Conservation (phyloP, 2,797 vertebrate genomes). For the Vipera ursinii region DNA sequence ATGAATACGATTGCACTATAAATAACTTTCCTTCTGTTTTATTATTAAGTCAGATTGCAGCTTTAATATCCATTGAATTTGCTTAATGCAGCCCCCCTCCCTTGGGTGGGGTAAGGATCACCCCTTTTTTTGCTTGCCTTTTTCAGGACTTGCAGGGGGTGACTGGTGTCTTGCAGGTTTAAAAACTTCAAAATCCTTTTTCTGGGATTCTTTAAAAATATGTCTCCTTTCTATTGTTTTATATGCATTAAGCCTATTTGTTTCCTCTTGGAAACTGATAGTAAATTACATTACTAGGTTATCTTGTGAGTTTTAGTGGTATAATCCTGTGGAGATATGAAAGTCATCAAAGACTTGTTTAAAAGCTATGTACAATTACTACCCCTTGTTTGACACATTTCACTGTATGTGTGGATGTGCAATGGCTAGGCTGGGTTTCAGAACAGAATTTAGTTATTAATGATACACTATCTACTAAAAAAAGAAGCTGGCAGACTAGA, state of each 20-base stretch:
- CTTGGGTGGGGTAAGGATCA: not conserved
- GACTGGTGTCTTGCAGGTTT: not conserved
- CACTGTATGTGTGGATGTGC: accelerated
- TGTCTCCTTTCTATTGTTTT: not conserved
- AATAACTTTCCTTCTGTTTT: not conserved
- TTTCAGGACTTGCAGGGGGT: not conserved
- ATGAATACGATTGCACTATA: not conserved
- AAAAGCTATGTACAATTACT: not conserved
- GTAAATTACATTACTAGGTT: not conserved
- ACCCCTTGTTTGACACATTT: not conserved
- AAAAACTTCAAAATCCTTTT: not conserved
- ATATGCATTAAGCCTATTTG: not conserved
- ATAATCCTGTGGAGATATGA: not conserved
- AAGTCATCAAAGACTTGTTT: not conserved
- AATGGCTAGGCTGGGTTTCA: not conserved
- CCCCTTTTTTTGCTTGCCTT: not conserved
- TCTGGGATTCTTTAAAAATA: not conserved
- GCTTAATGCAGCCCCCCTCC: not conserved
- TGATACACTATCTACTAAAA: not conserved
- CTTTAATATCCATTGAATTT: not conserved
- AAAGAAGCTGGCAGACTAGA: not conserved
- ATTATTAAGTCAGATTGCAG: not conserved
- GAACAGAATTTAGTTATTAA: not conserved
- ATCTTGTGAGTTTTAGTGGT: not conserved
- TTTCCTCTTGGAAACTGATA: not conserved